Base-by-base conservation (phyloP, 1,140 invertebrate genomes). In the Neotoxoptera formosana region DNA sequence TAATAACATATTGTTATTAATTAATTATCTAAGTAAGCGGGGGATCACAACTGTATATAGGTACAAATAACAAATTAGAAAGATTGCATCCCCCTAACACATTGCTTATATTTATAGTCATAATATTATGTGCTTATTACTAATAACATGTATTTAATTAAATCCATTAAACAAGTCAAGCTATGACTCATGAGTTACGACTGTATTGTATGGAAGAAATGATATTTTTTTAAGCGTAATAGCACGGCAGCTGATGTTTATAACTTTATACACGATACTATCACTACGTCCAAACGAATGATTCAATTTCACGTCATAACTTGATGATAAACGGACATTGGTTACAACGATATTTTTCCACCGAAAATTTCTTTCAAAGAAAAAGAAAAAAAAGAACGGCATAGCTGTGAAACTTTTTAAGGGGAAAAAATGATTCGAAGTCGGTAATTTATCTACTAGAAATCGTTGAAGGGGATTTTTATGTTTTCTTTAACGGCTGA, bases 401-500 rank as follows among this genome's bases (percentile, higher is more conserved):
- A 83, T 83, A 41, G 41, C 88, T 60, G 88, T 23, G 36, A 60
- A 60, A 60, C 88, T 90, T 90, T 56, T 56, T 90, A 41, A 60
- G 53, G 7, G 48, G 2, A 89, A 53, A 90, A 90, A 90, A 90
- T 41, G 88, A 90, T 90, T 90, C 36, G 88, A 90, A 56, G 51
- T 90, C 51, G 34, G 88, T 90, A 90, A 90, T 90, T 90, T 90
- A 90, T 90, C 88, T 90, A 90, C 88, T 90, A 90, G 53, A 45
- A 90, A 90, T 90, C 51, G 88, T 60, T 21, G 88, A 90, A 90
- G 53, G 36, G 53, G 20, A 34, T 90, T 90, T 90, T 90, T 53
- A 36, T 56, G 88, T 90, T 56, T 60, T 51, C 87, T 51, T 90
- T 90, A 90, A 90, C 88, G 34, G 88, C 36, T 41, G 88, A 60